phyloP scores from a whole-genome alignment of 1,140 invertebrate genomes.

The Magallana ariakensis region DNA sequence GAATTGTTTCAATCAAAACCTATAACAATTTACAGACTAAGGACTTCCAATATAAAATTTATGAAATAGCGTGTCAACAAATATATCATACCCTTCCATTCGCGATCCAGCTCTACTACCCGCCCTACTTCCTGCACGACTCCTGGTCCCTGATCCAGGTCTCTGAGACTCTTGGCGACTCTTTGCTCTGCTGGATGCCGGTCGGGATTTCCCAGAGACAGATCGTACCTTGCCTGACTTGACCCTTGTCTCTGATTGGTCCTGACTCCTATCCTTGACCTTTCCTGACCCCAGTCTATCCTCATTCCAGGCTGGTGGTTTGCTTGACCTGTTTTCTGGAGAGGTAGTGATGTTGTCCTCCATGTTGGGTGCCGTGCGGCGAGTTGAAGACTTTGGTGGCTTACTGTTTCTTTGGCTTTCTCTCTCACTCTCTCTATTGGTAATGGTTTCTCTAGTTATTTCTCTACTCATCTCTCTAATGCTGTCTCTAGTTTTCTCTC shows the following conservation, averaged over 20 bases:
- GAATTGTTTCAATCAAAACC: too few relatives aligned
- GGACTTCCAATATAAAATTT: too few relatives aligned
- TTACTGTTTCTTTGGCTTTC: neutral
- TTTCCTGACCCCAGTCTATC: neutral
- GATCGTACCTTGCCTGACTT: neutral
- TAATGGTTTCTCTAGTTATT: too few relatives aligned
- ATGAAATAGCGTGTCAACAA: too few relatives aligned
- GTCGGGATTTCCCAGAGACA: slow-evolving; percentile 46
- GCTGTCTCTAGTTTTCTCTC: too few relatives aligned
- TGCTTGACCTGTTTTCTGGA: neutral
- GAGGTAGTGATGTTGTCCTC: neutral
- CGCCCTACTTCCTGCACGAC: neutral
- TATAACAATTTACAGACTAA: too few relatives aligned
- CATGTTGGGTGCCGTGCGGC: neutral
- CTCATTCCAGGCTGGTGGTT: neutral
- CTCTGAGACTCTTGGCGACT: slow-evolving; percentile 55
- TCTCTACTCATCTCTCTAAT: too few relatives aligned
- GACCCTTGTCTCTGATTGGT: neutral
- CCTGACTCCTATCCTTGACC: neutral
- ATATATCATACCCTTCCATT: slow-evolving; percentile 59
- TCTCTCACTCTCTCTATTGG: neutral
- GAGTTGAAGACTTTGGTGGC: neutral
- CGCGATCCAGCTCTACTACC: slow-evolving; percentile 64
- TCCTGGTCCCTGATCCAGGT: slow-evolving; percentile 57
- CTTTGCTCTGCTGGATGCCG: slow-evolving; percentile 51